Conservation (phyloP, 2,113 vertebrate species). For the Diadophis punctatus region DNA sequence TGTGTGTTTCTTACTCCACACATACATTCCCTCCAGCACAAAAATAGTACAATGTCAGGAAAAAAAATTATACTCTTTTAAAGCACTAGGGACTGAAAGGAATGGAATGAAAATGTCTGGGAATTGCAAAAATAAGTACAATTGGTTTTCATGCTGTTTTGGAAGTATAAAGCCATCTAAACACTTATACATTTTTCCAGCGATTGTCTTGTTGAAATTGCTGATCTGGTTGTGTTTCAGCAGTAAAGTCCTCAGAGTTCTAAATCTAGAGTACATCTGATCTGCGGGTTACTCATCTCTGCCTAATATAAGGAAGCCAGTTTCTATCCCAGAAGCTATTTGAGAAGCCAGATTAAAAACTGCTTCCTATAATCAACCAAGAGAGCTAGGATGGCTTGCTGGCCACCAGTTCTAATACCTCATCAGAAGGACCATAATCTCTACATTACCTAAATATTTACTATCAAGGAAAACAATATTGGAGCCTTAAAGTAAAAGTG, state of each 20-base stretch:
- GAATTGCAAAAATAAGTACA: background rate
- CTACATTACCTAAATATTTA: background rate
- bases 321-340: background rate
- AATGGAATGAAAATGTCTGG: background rate
- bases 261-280: background rate
- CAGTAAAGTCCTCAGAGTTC: background rate
- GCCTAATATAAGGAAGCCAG: background rate
- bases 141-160: background rate
- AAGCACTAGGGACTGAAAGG: background rate
- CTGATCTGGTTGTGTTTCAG: background rate
- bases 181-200: background rate
- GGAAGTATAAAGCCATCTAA: background rate
- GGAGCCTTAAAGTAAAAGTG: background rate
- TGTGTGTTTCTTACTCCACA: background rate
- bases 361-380: background rate
- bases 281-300: background rate
- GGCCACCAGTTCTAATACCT: too few relatives aligned
- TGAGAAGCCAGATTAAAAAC: background rate
- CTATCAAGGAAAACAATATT: background rate
- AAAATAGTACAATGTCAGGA: background rate
- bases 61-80: background rate
- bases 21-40: background rate
- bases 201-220: background rate
- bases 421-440: background rate
- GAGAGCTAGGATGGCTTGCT: background rate